These are phyloP conservation scores for Lepidurus arcticus DNA, from an alignment of 1,140 invertebrate species.

Conservation along the genomic window DNA sequence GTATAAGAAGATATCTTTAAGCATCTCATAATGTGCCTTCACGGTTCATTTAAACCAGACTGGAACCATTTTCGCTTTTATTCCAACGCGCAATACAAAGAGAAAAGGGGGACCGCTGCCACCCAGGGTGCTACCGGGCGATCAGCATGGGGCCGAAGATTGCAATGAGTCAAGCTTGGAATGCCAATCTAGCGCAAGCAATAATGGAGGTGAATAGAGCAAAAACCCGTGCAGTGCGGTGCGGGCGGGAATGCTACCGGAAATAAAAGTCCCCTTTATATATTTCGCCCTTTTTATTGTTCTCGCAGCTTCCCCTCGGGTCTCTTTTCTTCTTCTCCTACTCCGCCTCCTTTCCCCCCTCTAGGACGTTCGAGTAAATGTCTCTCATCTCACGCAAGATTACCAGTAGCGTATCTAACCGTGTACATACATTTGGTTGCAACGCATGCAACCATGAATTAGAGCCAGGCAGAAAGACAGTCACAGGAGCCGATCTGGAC, in stretches of 20 bases:
- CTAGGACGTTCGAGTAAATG: neutral
- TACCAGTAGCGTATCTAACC: neutral
- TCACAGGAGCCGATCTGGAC: neutral
- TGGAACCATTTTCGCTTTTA: neutral
- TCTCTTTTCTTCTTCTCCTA: neutral
- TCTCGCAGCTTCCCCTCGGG: neutral
- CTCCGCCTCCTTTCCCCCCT: neutral
- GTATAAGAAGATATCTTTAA: conserved; percentile 20
- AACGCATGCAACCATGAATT: neutral
- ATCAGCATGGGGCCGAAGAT: conserved; percentile 3
- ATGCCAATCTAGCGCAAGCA: conserved; percentile 8
- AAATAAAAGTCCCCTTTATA: neutral
- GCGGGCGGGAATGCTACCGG: neutral
- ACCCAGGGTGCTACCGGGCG: conserved; percentile 11
- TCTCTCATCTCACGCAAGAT: conserved; percentile 5
- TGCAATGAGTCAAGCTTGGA: conserved; percentile 12
- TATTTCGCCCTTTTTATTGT: neutral
- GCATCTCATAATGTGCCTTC: conserved; percentile 16
- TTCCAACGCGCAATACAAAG: neutral
- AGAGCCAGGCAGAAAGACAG: neutral
- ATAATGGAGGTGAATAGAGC: neutral
- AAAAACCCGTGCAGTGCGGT: neutral
- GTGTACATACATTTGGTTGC: neutral
- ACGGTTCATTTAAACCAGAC: neutral
- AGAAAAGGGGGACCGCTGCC: neutral